phyloP scores from a whole-genome alignment of 2,888 invertebrate genomes.

The Tetranychus piercei region DNA sequence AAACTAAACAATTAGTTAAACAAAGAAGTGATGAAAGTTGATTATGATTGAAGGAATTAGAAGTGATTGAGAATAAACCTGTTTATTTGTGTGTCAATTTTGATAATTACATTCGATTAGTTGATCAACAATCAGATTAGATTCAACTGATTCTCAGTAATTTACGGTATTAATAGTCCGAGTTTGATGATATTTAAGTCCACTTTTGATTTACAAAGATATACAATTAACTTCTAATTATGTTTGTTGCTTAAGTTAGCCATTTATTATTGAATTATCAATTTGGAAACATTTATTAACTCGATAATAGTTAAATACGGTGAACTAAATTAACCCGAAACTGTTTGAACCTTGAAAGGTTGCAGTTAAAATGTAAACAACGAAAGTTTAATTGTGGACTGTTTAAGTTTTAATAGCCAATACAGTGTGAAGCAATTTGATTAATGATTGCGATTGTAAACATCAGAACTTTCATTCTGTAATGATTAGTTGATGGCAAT shows the following conservation, averaged over 20 bases:
- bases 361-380: no score
- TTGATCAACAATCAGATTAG: neutral
- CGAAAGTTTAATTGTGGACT: neutral
- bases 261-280: no score
- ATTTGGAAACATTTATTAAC: no score
- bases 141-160: neutral
- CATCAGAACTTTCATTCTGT: no score
- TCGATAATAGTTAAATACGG: no score
- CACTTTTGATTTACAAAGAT: no score
- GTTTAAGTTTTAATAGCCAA: neutral
- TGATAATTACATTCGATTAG: neutral
- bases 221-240: no score
- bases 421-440: neutral
- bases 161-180: no score
- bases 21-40: neutral
- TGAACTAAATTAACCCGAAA: neutral
- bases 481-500: no score
- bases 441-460: neutral
- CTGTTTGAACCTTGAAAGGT: neutral
- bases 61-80: neutral
- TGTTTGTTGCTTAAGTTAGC: no score
- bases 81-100: conserved; percentile 1
- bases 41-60: neutral
- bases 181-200: no score
- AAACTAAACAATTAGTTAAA: no score